Conservation (phyloP, 2,888 invertebrate species). For the Nycteola revayana region DNA sequence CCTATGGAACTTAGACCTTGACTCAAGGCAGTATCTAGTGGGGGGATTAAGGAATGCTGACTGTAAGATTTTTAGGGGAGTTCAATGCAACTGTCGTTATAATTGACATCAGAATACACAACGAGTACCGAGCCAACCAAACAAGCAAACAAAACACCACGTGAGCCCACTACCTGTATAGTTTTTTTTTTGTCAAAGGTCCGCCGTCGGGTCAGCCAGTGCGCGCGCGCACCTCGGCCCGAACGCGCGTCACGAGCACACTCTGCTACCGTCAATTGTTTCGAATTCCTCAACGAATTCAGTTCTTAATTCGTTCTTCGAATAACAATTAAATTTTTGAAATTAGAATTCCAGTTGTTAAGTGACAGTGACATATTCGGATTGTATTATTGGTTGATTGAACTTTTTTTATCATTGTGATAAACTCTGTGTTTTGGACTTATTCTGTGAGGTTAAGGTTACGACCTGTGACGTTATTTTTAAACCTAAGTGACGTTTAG, state of each 20-base stretch:
- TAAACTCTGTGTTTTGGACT: constrained; percentile 9
- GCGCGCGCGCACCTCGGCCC: constrained; percentile 56
- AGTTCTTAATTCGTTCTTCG: not conserved
- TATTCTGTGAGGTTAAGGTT: constrained; percentile 20
- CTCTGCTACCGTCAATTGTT: constrained; percentile 10
- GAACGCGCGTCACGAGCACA: constrained; percentile 50
- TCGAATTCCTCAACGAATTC: not conserved
- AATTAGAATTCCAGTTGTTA: not conserved
- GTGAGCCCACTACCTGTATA: constrained; percentile 45
- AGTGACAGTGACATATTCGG: not conserved
- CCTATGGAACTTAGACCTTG: no score
- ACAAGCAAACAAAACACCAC: constrained; percentile 25
- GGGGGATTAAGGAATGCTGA: no score
- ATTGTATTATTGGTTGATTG: not conserved
- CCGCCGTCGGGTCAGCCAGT: constrained; percentile 60
- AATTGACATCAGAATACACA: not conserved
- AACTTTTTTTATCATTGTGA: not conserved
- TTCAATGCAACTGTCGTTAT: no score
- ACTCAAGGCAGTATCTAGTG: no score
- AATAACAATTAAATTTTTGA: not conserved
- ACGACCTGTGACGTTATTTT: constrained; percentile 26
- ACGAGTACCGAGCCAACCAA: constrained; percentile 3
- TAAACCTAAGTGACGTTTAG: not conserved
- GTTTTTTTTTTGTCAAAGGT: constrained; percentile 66
- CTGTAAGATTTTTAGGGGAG: no score